Percentiles rank a stretch among this genome's conserved stretches.
Evolutionary conservation across 2,113 vertebrate species (phyloP).

Genomic region (Pitta sordida): DNA sequence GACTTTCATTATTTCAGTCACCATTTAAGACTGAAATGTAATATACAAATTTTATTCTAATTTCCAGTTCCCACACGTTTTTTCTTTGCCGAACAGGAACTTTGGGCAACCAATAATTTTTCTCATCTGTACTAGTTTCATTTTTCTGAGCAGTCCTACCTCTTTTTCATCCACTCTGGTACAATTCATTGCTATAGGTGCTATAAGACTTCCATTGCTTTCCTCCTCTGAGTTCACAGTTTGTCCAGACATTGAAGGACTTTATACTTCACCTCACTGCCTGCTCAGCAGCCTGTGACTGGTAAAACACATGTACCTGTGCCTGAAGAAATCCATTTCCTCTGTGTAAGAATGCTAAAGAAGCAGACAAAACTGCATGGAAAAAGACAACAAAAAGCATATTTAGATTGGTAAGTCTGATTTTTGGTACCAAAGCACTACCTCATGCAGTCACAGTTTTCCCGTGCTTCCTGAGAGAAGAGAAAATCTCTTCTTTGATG

Average conservation of each 20-base stretch:
- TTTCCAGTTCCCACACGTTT: not conserved
- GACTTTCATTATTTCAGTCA: constrained; percentile 5
- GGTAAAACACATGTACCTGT: not conserved
- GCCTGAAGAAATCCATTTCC: not conserved
- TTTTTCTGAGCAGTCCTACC: not conserved
- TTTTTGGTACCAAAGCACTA: not conserved
- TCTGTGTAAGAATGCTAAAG: not conserved
- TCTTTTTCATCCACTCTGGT: not conserved
- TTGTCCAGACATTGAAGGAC: not conserved
- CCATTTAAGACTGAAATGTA: not conserved
- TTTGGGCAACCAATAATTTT: not conserved
- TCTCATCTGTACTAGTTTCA: not conserved
- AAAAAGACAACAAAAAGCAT: not conserved
- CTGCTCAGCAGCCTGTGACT: not conserved
- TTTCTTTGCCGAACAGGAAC: not conserved
- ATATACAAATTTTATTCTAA: constrained; percentile 18
- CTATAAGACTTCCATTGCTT: not conserved
- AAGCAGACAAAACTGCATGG: accelerated
- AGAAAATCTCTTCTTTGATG: not conserved
- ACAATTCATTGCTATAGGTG: not conserved
- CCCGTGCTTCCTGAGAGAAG: not conserved
- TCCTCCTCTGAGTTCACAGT: not conserved
- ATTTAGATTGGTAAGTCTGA: not conserved
- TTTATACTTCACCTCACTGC: not conserved
- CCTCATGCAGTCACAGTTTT: not conserved